Base-by-base conservation (phyloP, 2,888 invertebrate species). In the Lacanobia wlatinum region DNA sequence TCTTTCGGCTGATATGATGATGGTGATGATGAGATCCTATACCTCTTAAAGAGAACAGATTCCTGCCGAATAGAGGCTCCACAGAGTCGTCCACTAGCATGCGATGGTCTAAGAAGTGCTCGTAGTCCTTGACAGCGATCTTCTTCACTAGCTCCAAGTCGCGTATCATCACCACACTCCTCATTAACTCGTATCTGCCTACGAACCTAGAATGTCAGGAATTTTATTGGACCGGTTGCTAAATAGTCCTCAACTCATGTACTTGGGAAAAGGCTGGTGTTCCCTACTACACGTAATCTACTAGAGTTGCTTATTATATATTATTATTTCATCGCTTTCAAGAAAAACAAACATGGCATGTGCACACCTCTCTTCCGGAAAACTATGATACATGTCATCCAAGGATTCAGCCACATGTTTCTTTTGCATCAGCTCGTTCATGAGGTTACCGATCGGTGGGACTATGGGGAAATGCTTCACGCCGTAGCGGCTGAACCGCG, bases 71-170 rank as follows among this genome's bases (percentile, higher is more conserved):
- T 0, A 97, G 75, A 0, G 95, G 90, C 85, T 28, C 94, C 92
- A 4, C 93, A 38, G 12, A 83, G 6, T 38, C 80, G 1, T 74
- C 67, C 2, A 78, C 73, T 18, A 77, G 9, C 61, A 28, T 73
- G 1, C 92, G 92, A 85, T 96, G 96, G 87, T 97, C 96, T 0
- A 93, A 73, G 82, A 97, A 97, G 78, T 96, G 88, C 71, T 97
- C 96, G 65, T 96, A 97, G 80, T 97, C 96, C 75, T 96, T 97
- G 0, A 97, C 90, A 0, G 94, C 88, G 8, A 97, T 91, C 68
- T 92, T 92, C 83, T 96, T 96, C 0, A 96, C 72, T n/a, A 96
- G 72, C n/a, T 97, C 96, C 0, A 96, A 87, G 83, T 96, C 96
- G 5, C 92, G 90, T 34, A 97, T 73, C 40, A 96, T 76, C 1